A percentile compares a stretch with the other conserved stretches of the same genome.
Evolutionary conservation across 37 sponge, comb jelly and placozoan species (phyloP).

Genomic region (Amphimedon queenslandica): DNA sequence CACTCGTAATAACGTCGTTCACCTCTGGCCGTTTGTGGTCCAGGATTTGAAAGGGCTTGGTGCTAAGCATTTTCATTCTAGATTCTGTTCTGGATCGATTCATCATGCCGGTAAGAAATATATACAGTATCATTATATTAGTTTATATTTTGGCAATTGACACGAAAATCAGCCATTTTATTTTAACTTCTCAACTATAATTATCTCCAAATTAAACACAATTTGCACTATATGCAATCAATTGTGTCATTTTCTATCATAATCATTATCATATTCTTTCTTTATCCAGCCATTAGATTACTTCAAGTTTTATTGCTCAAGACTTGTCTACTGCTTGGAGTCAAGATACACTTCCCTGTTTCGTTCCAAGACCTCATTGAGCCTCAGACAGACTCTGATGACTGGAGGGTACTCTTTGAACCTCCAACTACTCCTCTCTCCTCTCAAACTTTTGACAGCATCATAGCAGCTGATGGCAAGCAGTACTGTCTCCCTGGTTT

Average conservation of each 20-base stretch:
- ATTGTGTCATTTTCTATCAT: too few relatives aligned
- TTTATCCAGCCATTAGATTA: conserved; percentile 72
- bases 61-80: conserved; percentile 89
- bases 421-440: conserved; percentile 43
- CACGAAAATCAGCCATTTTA: too few relatives aligned
- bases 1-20: conserved; percentile 89
- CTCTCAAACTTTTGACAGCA: conserved; percentile 42
- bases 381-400: conserved; percentile 33
- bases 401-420: conserved; percentile 53
- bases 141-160: too few relatives aligned
- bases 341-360: conserved; percentile 71
- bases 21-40: conserved; percentile 95
- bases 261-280: too few relatives aligned
- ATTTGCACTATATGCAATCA: too few relatives aligned
- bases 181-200: too few relatives aligned
- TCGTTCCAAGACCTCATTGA: conserved; percentile 68
- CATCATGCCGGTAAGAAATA: conserved; percentile 84
- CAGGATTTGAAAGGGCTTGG: conserved; percentile 78
- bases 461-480: conserved; percentile 92
- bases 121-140: too few relatives aligned
- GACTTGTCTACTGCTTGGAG: conserved; percentile 80
- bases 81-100: conserved; percentile 82
- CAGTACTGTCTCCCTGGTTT: conserved; percentile 79
- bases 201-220: too few relatives aligned
- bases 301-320: conserved; percentile 82